A percentile compares a stretch with the other conserved stretches of the same genome.
Evolutionary conservation across 2,113 vertebrate genomes (phyloP).

Genomic region (Neolamprologus modestus): DNA sequence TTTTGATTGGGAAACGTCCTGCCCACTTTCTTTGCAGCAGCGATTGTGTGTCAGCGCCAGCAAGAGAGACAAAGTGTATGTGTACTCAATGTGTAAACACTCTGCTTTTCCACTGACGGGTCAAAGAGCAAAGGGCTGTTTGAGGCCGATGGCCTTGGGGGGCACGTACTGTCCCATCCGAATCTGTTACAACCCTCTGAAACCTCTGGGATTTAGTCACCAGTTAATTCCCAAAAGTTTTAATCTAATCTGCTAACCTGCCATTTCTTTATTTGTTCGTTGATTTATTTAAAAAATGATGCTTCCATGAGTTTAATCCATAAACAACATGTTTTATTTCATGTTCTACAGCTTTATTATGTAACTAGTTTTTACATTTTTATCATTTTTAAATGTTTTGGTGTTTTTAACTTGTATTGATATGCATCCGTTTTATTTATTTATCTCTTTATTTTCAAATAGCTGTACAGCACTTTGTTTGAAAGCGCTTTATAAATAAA

Average conservation of each 20-base stretch:
- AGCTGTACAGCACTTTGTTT: neutral
- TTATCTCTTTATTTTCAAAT: neutral
- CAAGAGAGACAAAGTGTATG: slow-evolving; percentile 29
- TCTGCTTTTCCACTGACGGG: slow-evolving; percentile 30
- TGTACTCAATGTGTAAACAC: slow-evolving; percentile 38
- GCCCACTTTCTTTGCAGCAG: neutral
- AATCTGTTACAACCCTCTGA: neutral
- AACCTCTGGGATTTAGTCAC: neutral
- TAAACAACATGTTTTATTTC: neutral
- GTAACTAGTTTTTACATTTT: neutral
- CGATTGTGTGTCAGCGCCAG: neutral
- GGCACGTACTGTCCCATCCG: neutral
- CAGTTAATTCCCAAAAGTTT: neutral
- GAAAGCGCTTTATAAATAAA: neutral
- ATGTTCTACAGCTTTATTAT: neutral
- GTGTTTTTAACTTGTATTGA: neutral
- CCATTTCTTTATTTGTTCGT: neutral
- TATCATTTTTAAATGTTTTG: neutral
- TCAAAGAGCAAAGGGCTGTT: slow-evolving; percentile 35
- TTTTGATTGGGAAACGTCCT: neutral
- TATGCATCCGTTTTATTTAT: neutral
- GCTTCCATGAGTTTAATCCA: neutral
- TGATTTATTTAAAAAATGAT: neutral
- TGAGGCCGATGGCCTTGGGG: slow-evolving; percentile 35
- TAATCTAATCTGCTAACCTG: neutral